Conservation (phyloP, 2,888 invertebrate genomes). For the Cloeon dipterum region DNA sequence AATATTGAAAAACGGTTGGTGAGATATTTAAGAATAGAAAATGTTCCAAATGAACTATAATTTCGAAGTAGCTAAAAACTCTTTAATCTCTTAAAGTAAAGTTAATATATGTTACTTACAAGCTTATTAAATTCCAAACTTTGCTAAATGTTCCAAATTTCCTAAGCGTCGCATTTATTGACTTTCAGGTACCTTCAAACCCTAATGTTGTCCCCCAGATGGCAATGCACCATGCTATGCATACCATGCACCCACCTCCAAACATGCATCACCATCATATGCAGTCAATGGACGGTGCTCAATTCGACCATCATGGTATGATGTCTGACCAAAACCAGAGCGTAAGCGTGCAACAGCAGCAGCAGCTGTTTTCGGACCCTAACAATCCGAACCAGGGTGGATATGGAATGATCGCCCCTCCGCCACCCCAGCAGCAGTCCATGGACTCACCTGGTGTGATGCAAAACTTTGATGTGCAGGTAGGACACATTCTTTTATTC, state of each 20-base stretch:
- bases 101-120: too few species aligned
- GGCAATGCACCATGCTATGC: neutral
- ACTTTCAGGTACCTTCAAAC: neutral
- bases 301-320: neutral
- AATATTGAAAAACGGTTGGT: too few species aligned
- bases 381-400: neutral
- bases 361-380: neutral
- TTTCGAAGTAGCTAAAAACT: too few species aligned
- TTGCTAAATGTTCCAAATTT: too few species aligned
- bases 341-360: conserved; percentile 1
- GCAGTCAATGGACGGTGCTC: neutral
- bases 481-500: too few species aligned
- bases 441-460: conserved; percentile 13
- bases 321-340: neutral
- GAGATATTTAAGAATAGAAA: too few species aligned
- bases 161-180: too few species aligned
- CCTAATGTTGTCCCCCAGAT: neutral
- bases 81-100: too few species aligned
- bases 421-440: conserved; percentile 9
- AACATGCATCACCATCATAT: neutral
- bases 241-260: neutral
- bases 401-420: conserved; percentile 1
- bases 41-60: too few species aligned
- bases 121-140: too few species aligned
- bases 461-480: conserved; percentile 57